Percentiles rank a stretch among this genome's conserved stretches.
These are phyloP conservation scores for Eulacestoma nigropectus DNA, from an alignment of 2,113 vertebrate genomes.

Conservation along the genomic window DNA sequence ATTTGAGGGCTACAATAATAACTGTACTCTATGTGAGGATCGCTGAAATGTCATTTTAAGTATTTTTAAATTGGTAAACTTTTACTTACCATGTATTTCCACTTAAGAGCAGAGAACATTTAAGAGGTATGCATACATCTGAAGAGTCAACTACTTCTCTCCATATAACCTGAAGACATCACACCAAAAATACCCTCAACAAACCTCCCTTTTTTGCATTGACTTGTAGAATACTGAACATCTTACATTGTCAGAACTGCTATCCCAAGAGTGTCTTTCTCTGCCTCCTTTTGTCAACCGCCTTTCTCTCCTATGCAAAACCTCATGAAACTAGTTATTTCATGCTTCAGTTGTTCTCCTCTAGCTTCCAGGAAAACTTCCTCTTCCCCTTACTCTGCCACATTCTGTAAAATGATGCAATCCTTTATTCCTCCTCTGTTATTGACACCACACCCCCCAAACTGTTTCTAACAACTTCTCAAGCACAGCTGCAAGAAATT, in stretches of 20 bases:
- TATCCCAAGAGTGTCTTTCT: not conserved
- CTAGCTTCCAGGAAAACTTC: not conserved
- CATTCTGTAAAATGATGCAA: not conserved
- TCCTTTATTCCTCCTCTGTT: not conserved
- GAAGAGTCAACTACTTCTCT: not conserved
- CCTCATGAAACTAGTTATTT: not conserved
- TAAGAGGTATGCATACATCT: not conserved
- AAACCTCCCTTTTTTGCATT: fast-evolving
- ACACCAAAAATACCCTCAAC: fast-evolving
- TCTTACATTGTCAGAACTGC: not conserved
- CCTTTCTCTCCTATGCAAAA: fast-evolving
- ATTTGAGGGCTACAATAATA: not conserved
- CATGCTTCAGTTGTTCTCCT: not conserved
- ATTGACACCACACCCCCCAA: not conserved
- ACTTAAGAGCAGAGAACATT: not conserved
- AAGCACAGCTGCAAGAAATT: not conserved
- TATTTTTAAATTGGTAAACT: not conserved
- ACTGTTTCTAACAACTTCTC: not conserved
- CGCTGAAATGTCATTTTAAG: not conserved
- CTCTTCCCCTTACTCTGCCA: not conserved
- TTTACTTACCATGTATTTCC: not conserved
- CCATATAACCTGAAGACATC: not conserved
- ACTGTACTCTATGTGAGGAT: not conserved
- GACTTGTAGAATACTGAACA: not conserved
- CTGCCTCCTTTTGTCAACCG: not conserved